Evolutionary conservation across 2,888 invertebrate genomes (phyloP).

Genomic region (Tanypteryx hageni): DNA sequence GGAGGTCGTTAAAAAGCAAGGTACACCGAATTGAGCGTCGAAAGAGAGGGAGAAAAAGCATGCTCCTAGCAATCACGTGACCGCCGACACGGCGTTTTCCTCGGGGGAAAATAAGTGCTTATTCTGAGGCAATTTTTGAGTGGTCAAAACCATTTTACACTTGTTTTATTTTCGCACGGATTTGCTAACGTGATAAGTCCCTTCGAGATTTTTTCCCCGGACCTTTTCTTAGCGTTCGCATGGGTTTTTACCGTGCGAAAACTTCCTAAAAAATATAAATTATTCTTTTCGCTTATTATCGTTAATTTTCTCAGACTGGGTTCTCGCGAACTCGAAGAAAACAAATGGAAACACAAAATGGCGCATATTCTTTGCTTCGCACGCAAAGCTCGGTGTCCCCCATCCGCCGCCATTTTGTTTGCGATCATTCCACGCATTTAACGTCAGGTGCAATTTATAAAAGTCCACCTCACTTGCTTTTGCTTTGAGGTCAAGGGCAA

Average conservation of each 20-base stretch:
- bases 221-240: background rate
- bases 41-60: background rate
- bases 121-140: conserved; percentile 6
- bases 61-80: background rate
- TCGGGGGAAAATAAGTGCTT: background rate
- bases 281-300: no score
- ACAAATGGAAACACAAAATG: no score
- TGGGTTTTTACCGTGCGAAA: background rate
- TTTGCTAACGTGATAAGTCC: conserved; percentile 13
- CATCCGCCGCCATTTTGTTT: no score
- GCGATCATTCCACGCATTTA: no score
- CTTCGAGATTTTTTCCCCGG: background rate
- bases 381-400: no score
- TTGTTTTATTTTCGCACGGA: conserved; percentile 1
- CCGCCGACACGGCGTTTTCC: background rate
- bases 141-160: background rate
- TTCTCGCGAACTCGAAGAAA: no score
- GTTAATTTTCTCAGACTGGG: no score
- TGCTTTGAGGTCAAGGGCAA: no score
- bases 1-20: background rate
- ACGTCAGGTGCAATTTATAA: no score
- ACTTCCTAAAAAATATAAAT: no score
- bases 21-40: conserved; percentile 3
- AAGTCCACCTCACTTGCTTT: no score
- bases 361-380: no score